Evolutionary conservation across 2,888 invertebrate genomes (phyloP).

Genomic region (Serripes groenlandicus): DNA sequence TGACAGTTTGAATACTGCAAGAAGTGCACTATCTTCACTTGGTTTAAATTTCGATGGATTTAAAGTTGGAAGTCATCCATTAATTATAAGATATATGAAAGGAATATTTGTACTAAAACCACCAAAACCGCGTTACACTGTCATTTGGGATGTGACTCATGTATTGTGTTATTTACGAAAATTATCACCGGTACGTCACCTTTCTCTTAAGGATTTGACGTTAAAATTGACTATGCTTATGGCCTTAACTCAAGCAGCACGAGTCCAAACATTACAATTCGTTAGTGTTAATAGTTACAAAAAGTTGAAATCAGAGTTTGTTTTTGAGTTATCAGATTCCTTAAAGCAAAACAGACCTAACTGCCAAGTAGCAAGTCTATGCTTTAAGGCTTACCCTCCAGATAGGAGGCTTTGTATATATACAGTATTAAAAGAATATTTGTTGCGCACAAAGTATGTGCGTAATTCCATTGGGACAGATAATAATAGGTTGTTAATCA

Average conservation of each 20-base stretch:
- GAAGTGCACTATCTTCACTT: constrained; percentile 20
- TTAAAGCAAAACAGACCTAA: constrained; percentile 33
- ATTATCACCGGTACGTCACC: constrained; percentile 8
- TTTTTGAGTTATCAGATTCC: constrained; percentile 13
- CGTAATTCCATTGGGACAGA: neutral
- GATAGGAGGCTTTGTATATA: neutral
- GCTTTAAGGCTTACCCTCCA: constrained; percentile 11
- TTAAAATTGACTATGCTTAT: constrained; percentile 3
- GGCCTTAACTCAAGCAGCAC: neutral
- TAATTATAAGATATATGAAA: constrained; percentile 22
- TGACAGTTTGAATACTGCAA: neutral
- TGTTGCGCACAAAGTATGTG: constrained; percentile 11
- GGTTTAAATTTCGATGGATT: constrained; percentile 29
- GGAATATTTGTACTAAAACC: constrained; percentile 12
- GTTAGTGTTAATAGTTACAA: neutral
- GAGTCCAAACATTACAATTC: constrained; percentile 19
- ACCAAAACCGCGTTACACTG: neutral
- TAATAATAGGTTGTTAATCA: constrained; percentile 14
- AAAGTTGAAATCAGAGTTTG: neutral
- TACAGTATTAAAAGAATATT: constrained; percentile 18
- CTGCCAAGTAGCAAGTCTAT: neutral
- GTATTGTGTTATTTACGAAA: constrained; percentile 27
- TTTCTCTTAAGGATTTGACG: constrained; percentile 4
- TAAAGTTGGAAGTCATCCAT: constrained; percentile 26
- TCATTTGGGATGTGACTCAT: constrained; percentile 21